These are phyloP conservation scores for Anolis carolinensis DNA, from an alignment of 2,113 vertebrate genomes.

Conservation along the genomic window DNA sequence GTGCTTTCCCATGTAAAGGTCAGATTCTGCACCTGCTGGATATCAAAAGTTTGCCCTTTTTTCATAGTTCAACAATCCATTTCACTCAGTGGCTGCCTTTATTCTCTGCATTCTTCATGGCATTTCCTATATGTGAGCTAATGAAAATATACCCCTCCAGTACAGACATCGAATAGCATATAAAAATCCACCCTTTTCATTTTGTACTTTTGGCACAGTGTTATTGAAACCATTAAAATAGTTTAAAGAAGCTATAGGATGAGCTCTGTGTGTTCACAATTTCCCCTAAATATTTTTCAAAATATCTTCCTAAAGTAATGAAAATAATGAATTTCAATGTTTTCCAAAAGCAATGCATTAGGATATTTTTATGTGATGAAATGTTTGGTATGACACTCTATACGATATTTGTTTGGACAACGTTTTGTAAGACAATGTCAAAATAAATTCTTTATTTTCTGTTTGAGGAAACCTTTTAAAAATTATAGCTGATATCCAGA, in stretches of 20 bases:
- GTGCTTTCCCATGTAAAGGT: slow-evolving; percentile 31
- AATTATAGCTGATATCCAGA: too few species aligned
- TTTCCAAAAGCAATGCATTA: not conserved
- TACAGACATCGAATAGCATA: not conserved
- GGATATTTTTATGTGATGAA: not conserved
- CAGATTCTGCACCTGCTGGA: slow-evolving; percentile 33
- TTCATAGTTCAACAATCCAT: slow-evolving; percentile 27
- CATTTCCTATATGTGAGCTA: slow-evolving; percentile 7
- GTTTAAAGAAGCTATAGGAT: not conserved
- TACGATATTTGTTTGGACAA: too few species aligned
- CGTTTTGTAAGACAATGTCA: not conserved
- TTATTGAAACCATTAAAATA: not conserved
- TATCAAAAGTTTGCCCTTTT: slow-evolving; percentile 33
- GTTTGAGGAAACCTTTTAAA: not conserved
- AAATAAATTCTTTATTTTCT: too few species aligned
- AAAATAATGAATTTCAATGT: not conserved
- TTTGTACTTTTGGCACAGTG: not conserved
- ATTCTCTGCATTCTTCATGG: slow-evolving; percentile 4
- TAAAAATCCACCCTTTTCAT: not conserved
- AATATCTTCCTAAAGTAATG: not conserved
- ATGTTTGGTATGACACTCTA: not conserved
- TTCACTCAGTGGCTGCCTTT: slow-evolving; percentile 27
- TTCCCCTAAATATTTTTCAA: not conserved
- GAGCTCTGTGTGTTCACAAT: not conserved
- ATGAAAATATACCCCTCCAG: slow-evolving; percentile 12